A percentile compares a stretch with the other conserved stretches of the same genome.
These are phyloP conservation scores for Eristalis arbustorum DNA, from an alignment of 2,888 invertebrate species.

Conservation along the genomic window DNA sequence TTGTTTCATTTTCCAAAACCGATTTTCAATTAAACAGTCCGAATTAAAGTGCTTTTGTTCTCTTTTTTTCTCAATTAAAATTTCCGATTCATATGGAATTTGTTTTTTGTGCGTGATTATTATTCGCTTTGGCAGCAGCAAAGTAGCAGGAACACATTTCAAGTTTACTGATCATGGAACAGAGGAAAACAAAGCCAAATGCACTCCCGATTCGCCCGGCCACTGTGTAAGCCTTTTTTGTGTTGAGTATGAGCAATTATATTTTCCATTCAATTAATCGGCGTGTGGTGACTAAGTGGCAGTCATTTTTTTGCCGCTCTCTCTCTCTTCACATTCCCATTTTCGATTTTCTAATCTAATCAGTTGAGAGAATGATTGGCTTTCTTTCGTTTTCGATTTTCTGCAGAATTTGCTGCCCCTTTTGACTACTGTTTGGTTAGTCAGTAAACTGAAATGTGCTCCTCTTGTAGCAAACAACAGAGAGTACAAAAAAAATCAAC, in stretches of 20 bases:
- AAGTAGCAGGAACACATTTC: slow-evolving; percentile 53
- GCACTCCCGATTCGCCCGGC: neutral
- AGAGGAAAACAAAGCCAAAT: neutral
- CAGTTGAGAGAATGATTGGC: slow-evolving; percentile 54
- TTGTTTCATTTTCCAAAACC: slow-evolving; percentile 24
- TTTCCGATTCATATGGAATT: slow-evolving; percentile 72
- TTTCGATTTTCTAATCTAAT: slow-evolving; percentile 59
- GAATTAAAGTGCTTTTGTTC: slow-evolving; percentile 22
- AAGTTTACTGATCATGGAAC: slow-evolving; percentile 13
- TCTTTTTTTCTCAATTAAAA: neutral
- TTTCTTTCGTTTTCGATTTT: slow-evolving; percentile 28
- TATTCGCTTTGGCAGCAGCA: slow-evolving; percentile 68
- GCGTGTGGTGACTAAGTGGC: slow-evolving; percentile 48
- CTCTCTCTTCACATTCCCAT: neutral
- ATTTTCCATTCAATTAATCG: slow-evolving; percentile 15
- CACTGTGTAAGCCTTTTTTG: neutral
- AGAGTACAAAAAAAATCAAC: slow-evolving; percentile 28
- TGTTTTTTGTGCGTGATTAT: slow-evolving; percentile 72
- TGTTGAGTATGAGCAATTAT: neutral
- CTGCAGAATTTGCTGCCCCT: slow-evolving; percentile 33
- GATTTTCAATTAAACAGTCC: neutral
- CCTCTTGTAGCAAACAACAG: slow-evolving; percentile 46
- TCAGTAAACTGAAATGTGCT: slow-evolving; percentile 58
- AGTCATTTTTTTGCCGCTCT: too few species aligned
- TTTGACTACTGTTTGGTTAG: slow-evolving; percentile 3